Evolutionary conservation across 64 coral and sea anemone genomes (phyloP).

Genomic region (Stichodactyla mertensii): DNA sequence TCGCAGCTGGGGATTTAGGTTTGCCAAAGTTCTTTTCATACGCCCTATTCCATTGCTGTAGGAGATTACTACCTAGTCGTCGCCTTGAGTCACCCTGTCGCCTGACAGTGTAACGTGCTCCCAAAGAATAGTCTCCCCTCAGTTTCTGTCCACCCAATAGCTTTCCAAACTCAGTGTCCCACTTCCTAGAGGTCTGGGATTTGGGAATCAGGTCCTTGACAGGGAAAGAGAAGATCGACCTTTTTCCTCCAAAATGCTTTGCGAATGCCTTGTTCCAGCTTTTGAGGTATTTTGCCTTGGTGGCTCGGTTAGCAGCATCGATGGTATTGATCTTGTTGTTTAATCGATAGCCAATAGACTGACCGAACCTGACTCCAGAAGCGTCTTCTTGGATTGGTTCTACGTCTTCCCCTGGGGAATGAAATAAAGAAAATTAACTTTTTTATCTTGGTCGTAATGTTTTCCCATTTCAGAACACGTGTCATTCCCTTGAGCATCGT

Average conservation of each 20-base stretch:
- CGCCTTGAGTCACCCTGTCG: background rate
- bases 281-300: background rate
- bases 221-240: background rate
- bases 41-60: background rate
- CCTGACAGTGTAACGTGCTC: background rate
- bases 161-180: background rate
- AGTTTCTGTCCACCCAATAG: background rate
- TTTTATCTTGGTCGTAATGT: background rate
- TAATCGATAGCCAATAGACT: background rate
- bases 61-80: background rate
- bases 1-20: background rate
- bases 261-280: background rate
- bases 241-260: slow-evolving; percentile 1
- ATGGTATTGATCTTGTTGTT: background rate
- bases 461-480: background rate
- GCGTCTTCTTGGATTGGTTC: background rate
- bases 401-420: background rate
- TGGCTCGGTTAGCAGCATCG: background rate
- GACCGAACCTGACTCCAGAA: background rate
- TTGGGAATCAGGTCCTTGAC: background rate
- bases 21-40: background rate
- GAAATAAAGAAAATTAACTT: background rate
- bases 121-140: background rate
- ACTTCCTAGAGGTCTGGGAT: background rate
- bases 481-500: background rate